phyloP scores from a whole-genome alignment of 2,888 invertebrate genomes.

The Mystacides longicornis region DNA sequence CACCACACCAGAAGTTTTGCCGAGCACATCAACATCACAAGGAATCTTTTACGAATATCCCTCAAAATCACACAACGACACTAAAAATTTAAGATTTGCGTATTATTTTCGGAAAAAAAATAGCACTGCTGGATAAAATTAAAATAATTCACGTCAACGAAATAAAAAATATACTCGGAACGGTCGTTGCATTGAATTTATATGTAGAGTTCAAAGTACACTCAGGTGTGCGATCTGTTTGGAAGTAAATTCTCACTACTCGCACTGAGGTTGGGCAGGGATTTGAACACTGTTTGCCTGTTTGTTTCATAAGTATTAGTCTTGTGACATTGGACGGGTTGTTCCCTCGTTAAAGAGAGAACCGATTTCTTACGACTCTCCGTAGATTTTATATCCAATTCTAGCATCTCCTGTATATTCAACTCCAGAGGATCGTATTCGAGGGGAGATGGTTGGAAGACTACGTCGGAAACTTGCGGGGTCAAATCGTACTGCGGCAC shows the following conservation, averaged over 20 bases:
- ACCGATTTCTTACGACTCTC: slow-evolving; percentile 23
- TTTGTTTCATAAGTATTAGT: slow-evolving; percentile 21
- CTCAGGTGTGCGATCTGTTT: slow-evolving; percentile 28
- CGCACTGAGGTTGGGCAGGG: slow-evolving; percentile 65
- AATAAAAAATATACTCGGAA: too few relatives aligned
- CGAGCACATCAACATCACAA: too few relatives aligned
- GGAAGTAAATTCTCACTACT: slow-evolving; percentile 57
- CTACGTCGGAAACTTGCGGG: slow-evolving; percentile 30
- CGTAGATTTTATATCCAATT: slow-evolving; percentile 37
- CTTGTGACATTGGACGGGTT: slow-evolving; percentile 24
- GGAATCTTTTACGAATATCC: too few relatives aligned
- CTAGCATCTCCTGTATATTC: slow-evolving; percentile 42
- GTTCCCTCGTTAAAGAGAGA: slow-evolving; percentile 24
- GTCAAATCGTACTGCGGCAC: slow-evolving; percentile 20
- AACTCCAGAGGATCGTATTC: slow-evolving; percentile 45
- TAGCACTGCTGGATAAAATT: neutral
- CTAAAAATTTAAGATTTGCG: too few relatives aligned
- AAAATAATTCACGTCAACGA: too few relatives aligned
- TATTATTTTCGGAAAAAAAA: too few relatives aligned
- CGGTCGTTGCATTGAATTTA: slow-evolving; percentile 1
- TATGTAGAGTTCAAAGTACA: slow-evolving; percentile 3
- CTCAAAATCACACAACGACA: too few relatives aligned
- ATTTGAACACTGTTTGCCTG: slow-evolving; percentile 45
- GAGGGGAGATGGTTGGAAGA: slow-evolving; percentile 34
- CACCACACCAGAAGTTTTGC: too few relatives aligned